phyloP scores from a whole-genome alignment of 2,113 vertebrate species.

The Pardalotus punctatus region DNA sequence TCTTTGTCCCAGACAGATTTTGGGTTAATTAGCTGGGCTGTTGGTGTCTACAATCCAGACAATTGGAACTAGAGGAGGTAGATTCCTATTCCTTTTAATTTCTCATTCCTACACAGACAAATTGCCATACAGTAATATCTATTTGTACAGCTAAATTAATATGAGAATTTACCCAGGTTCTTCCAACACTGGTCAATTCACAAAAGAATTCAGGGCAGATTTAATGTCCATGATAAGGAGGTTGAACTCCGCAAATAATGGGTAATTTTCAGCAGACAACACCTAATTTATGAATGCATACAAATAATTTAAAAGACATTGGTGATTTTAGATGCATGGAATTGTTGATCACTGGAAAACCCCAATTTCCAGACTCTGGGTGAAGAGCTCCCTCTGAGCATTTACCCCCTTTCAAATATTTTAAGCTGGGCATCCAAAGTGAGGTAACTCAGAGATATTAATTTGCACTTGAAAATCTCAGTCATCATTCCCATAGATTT shows the following conservation, averaged over 20 bases:
- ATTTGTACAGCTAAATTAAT: not conserved
- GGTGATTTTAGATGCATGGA: not conserved
- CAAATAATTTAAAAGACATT: not conserved
- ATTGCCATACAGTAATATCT: not conserved
- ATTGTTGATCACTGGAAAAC: not conserved
- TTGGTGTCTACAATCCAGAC: not conserved
- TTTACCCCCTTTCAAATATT: not conserved
- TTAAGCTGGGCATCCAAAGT: not conserved
- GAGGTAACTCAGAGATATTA: not conserved
- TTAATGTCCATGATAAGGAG: not conserved
- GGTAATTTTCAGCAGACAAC: not conserved
- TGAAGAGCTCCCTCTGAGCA: not conserved
- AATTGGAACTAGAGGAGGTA: not conserved
- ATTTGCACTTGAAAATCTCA: not conserved
- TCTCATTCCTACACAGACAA: not conserved
- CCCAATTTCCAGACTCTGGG: not conserved
- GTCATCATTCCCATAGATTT: not conserved
- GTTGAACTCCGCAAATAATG: not conserved
- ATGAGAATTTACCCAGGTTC: not conserved
- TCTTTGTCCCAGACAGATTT: fast-evolving
- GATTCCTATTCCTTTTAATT: not conserved
- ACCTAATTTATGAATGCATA: not conserved
- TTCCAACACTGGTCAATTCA: not conserved
- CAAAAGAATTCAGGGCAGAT: not conserved
- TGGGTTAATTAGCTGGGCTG: not conserved